phyloP scores from a whole-genome alignment of 2,113 vertebrate genomes.

The Bubo scandiacus region DNA sequence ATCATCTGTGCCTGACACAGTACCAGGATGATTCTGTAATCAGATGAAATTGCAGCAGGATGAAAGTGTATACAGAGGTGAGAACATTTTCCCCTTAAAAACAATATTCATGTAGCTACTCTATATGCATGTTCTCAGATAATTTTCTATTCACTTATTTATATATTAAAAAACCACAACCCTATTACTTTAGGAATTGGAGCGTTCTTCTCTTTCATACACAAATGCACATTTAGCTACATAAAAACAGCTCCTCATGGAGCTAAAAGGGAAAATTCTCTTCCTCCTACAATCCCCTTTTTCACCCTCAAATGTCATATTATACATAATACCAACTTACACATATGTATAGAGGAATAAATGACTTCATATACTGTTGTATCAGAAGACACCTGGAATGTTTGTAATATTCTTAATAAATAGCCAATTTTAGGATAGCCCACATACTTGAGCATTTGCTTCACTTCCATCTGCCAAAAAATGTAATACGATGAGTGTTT shows the following conservation, averaged over 20 bases:
- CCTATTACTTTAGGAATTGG: background rate
- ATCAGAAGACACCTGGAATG: background rate
- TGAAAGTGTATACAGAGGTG: background rate
- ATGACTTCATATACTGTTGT: background rate
- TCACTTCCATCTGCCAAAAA: constrained; percentile 30
- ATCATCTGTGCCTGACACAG: background rate
- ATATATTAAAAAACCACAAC: accelerated
- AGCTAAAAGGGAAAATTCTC: background rate
- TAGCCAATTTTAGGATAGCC: constrained; percentile 4
- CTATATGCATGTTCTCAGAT: background rate
- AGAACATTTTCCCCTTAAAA: background rate
- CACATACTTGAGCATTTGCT: constrained; percentile 27
- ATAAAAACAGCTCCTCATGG: background rate
- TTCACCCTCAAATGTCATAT: background rate
- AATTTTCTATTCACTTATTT: background rate
- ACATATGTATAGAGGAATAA: background rate
- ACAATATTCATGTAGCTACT: background rate
- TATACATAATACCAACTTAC: background rate
- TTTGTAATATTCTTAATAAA: constrained; percentile 12
- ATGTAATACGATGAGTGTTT: background rate
- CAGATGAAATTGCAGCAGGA: background rate
- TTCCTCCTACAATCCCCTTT: background rate
- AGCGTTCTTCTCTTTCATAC: background rate
- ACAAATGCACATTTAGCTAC: background rate
- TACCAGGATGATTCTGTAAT: background rate